Conservation (phyloP, 2,797 vertebrate species). For the Enteromius afrohamiltoni region DNA sequence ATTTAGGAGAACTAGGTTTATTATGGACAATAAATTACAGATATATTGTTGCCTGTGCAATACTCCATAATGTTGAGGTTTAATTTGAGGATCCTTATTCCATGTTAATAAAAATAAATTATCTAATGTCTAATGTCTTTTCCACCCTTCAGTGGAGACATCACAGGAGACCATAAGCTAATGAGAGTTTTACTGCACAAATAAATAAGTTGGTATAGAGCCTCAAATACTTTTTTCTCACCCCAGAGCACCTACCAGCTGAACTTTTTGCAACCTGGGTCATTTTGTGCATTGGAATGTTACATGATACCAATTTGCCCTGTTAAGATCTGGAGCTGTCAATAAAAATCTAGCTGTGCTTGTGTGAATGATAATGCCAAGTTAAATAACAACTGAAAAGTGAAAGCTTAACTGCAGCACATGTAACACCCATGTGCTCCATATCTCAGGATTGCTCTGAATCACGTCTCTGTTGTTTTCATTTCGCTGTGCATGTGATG, state of each 20-base stretch:
- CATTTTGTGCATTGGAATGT: background rate
- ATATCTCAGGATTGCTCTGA: conserved; percentile 37
- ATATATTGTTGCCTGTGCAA: conserved; percentile 10
- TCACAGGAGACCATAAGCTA: background rate
- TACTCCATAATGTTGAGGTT: conserved; percentile 14
- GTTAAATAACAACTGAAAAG: conserved; percentile 54
- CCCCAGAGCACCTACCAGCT: background rate
- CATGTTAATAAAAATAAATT: conserved; percentile 22
- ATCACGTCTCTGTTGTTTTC: conserved; percentile 13
- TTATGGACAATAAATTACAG: conserved; percentile 26
- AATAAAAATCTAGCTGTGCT: conserved; percentile 11
- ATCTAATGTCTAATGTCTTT: conserved; percentile 3
- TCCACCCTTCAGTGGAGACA: conserved; percentile 3
- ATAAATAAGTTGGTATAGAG: conserved; percentile 1
- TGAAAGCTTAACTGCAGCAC: conserved; percentile 39
- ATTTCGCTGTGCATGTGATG: background rate
- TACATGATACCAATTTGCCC: conserved; percentile 5
- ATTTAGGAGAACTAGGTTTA: conserved; percentile 42
- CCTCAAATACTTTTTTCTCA: background rate
- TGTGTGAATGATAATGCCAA: conserved; percentile 25
- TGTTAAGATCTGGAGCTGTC: background rate
- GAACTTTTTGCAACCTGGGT: background rate
- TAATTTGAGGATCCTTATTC: conserved; percentile 11
- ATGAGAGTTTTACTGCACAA: conserved; percentile 13
- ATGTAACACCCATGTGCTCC: conserved; percentile 46